Percentiles rank a stretch among this genome's conserved stretches.
phyloP scores from a whole-genome alignment of 2,113 vertebrate species.

The Perca fluviatilis region DNA sequence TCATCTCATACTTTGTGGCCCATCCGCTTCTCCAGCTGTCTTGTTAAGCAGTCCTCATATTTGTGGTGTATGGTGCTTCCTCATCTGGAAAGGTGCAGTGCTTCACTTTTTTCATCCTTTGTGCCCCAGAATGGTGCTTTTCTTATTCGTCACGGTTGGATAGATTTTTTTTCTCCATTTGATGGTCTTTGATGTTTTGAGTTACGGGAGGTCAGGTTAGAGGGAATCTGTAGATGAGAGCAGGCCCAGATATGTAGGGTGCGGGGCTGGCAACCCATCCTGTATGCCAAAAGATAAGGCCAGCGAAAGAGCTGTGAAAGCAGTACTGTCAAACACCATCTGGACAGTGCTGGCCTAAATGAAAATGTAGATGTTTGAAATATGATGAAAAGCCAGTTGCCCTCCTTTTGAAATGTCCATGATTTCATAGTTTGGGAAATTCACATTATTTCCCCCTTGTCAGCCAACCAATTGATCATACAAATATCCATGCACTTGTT shows the following conservation, averaged over 20 bases:
- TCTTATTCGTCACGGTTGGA: slow-evolving; percentile 41
- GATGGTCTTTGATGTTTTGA: slow-evolving; percentile 75
- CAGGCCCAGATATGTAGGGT: slow-evolving; percentile 62
- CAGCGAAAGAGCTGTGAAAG: slow-evolving; percentile 56
- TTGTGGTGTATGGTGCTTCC: slow-evolving; percentile 27
- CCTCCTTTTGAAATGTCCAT: slow-evolving; percentile 40
- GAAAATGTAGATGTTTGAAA: slow-evolving; percentile 20
- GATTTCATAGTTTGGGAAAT: slow-evolving; percentile 35
- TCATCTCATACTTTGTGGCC: slow-evolving; percentile 30
- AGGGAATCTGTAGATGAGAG: slow-evolving; percentile 51
- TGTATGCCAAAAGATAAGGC: slow-evolving; percentile 65
- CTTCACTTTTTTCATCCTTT: slow-evolving; percentile 26
- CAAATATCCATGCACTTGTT: slow-evolving; percentile 42
- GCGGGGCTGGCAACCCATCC: slow-evolving; percentile 50
- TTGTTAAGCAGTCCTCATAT: slow-evolving; percentile 33
- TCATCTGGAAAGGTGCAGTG: not conserved
- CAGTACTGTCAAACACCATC: slow-evolving; percentile 68
- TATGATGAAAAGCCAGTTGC: slow-evolving; percentile 26
- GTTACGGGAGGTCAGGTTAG: slow-evolving; percentile 60
- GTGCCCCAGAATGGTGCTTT: slow-evolving; percentile 18
- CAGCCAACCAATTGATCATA: slow-evolving; percentile 18
- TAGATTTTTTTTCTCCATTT: slow-evolving; percentile 34
- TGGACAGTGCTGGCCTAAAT: slow-evolving; percentile 67
- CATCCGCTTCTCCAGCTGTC: slow-evolving; percentile 20
- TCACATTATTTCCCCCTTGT: slow-evolving; percentile 7